Base-by-base conservation (phyloP, 2,888 invertebrate species). In the Spodoptera picta region DNA sequence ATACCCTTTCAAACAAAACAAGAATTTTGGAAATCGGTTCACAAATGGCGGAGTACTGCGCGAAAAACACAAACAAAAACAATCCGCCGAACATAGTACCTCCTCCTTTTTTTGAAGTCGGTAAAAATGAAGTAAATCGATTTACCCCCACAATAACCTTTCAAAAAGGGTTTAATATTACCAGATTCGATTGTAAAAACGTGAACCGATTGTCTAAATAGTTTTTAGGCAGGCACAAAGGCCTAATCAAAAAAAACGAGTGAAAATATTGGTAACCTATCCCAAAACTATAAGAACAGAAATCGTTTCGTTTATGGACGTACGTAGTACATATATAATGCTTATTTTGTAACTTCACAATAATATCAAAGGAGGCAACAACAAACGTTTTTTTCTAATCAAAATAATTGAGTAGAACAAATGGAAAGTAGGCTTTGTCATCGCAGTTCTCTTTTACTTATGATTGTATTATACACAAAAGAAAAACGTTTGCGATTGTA, bases 391-490 rank as follows among this genome's bases (percentile, higher is more conserved):
- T 73, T 72, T 67, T 60, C 53, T 67, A 73, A 70, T 70, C 73
- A 73, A 73, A 73, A 67, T 73, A 70, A 73, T 73, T 67, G 68
- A 60, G 42, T 45, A 54, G 53, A 57, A 73, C 57, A 70, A 73
- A 70, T 57, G 42, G 56, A 60, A 60, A 70, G 68, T 57, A 42
- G 24, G 56, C 47, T 67, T 73, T 70, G 50, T 57, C 53, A 43
- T 57, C 46, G 46, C 56, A 45, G 60, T 70, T 60, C 45, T 44
- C 6, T 65, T 70, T 59, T 67, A 70, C 53, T 60, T 67, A 67
- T 73, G 68, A 67, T 73, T 70, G 44, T 73, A 60, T 70, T 73
- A 70, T 73, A 55, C 24, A 51, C 42, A 73, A 60, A 67, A 57
- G 45, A 36, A 43, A 53, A 67, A 47, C 67, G 53, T 60, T 70